These are phyloP conservation scores for Sebastes diaconus DNA, from an alignment of 2,797 vertebrate genomes.

Conservation along the genomic window DNA sequence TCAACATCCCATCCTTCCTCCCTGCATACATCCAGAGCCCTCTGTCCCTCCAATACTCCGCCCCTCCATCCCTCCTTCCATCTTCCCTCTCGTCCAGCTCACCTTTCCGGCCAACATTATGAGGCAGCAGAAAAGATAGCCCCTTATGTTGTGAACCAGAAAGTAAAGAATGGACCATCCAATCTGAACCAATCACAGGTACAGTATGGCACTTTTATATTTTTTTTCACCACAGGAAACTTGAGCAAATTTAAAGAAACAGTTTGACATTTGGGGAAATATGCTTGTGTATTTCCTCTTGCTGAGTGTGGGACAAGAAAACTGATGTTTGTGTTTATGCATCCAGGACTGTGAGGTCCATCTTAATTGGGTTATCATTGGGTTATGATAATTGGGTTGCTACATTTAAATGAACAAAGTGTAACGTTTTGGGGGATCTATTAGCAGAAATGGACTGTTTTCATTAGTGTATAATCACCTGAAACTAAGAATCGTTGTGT, in stretches of 20 bases:
- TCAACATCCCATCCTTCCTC: conserved; percentile 30
- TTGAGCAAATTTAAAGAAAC: not conserved
- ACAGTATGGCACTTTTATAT: not conserved
- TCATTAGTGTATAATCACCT: too few species aligned
- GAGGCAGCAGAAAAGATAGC: conserved; percentile 38
- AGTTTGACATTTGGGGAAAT: not conserved
- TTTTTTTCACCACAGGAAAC: not conserved
- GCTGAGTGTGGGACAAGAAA: not conserved
- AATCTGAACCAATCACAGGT: conserved; percentile 63
- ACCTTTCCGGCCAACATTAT: conserved; percentile 20
- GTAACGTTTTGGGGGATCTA: too few species aligned
- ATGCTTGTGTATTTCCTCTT: not conserved
- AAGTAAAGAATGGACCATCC: conserved; percentile 36
- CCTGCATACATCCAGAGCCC: conserved; percentile 24
- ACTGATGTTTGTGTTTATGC: not conserved
- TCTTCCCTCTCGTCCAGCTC: conserved; percentile 35
- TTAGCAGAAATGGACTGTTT: too few species aligned
- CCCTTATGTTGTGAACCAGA: conserved; percentile 27
- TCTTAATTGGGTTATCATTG: not conserved
- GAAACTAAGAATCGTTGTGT: too few species aligned
- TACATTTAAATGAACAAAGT: not conserved
- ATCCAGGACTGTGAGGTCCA: not conserved
- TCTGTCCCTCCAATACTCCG: conserved; percentile 21
- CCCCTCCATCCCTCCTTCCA: conserved; percentile 30
- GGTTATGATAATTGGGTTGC: not conserved